These are phyloP conservation scores for Nephrotoma appendiculata DNA, from an alignment of 2,888 invertebrate genomes.

Conservation along the genomic window DNA sequence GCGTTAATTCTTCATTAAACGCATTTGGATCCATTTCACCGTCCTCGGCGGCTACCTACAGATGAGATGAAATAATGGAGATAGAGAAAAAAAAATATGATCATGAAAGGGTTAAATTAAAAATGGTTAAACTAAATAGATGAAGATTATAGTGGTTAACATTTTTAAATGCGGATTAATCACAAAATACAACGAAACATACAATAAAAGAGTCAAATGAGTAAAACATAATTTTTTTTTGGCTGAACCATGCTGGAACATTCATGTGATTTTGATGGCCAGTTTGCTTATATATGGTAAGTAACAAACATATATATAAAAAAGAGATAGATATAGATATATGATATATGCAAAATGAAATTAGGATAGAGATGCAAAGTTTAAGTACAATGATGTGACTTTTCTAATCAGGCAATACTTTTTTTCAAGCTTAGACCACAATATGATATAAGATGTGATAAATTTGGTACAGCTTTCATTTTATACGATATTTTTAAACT, in stretches of 20 bases:
- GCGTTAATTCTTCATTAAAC: constrained; percentile 30
- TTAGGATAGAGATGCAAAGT: not conserved
- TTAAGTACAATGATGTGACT: not conserved
- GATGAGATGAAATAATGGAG: not conserved
- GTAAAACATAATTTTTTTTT: not conserved
- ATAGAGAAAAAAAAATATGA: not conserved
- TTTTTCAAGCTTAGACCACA: not conserved
- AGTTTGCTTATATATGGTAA: not conserved
- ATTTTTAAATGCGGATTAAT: not conserved
- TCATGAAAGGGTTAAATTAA: not conserved
- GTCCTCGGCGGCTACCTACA: not conserved
- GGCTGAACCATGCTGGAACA: not conserved
- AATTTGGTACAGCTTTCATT: not conserved
- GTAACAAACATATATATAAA: not conserved
- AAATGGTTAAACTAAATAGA: not conserved
- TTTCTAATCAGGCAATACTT: not conserved
- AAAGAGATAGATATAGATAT: not conserved
- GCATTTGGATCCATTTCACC: constrained; percentile 27
- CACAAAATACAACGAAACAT: not conserved
- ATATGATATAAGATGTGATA: not conserved
- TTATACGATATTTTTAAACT: not conserved
- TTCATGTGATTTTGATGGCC: not conserved
- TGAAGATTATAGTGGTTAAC: not conserved
- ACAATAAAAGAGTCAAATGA: not conserved
- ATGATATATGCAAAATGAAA: not conserved